Evolutionary conservation across 2,888 invertebrate genomes (phyloP).

Genomic region (Julus scanicus): DNA sequence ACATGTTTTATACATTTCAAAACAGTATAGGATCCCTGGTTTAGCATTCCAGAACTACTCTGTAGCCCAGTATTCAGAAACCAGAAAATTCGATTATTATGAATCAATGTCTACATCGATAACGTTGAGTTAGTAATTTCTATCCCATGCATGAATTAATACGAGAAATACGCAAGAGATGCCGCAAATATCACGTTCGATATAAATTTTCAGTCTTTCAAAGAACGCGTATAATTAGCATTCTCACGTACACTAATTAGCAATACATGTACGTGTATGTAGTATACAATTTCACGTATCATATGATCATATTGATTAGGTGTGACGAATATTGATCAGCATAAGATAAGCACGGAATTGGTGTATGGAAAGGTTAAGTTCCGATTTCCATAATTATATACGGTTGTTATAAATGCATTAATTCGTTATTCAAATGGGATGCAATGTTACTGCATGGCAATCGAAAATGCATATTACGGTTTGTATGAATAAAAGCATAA

Average conservation of each 20-base stretch:
- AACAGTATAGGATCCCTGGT: neutral
- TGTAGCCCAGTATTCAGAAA: neutral
- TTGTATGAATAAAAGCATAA: neutral
- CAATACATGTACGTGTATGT: neutral
- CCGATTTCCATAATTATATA: neutral
- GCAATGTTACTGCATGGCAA: neutral
- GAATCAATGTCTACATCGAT: neutral
- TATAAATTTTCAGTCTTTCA: neutral
- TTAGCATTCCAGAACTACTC: neutral
- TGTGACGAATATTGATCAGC: neutral
- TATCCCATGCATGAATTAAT: neutral
- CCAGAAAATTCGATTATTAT: neutral
- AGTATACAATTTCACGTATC: neutral
- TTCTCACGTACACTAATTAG: neutral
- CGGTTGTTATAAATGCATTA: neutral
- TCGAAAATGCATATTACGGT: neutral
- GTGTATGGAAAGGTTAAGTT: neutral
- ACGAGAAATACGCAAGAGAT: neutral
- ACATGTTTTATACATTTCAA: neutral
- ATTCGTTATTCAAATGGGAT: neutral
- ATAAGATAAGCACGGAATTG: neutral
- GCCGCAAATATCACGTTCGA: neutral
- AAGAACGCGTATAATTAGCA: neutral
- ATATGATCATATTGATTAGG: neutral
- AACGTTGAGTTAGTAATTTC: neutral